Conservation (phyloP, 2,113 vertebrate species). For the Dinomys branickii region DNA sequence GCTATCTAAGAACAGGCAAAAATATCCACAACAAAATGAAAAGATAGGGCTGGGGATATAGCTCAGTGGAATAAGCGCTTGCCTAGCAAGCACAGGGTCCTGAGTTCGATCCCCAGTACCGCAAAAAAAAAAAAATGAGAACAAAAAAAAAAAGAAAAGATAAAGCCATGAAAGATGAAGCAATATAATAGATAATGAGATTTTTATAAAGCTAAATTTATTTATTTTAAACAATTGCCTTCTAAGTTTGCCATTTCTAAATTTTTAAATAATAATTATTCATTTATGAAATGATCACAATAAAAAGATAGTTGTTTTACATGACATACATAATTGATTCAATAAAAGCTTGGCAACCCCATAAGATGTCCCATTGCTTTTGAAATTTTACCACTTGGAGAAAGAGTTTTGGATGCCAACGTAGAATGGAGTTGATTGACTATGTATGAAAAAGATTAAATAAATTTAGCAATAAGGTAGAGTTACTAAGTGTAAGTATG, state of each 20-base stretch:
- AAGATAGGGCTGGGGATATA: too few relatives aligned
- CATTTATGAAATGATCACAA: neutral
- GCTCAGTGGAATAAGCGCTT: too few relatives aligned
- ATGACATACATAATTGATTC: neutral
- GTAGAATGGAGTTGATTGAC: neutral
- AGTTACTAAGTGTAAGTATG: neutral
- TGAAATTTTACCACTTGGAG: neutral
- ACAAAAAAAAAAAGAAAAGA: conserved; percentile 21
- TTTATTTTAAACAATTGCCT: neutral
- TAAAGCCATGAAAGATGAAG: neutral
- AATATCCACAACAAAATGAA: neutral
- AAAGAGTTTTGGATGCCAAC: neutral
- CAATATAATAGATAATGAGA: neutral
- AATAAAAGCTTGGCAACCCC: neutral
- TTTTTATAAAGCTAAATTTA: conserved; percentile 24
- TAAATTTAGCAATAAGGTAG: neutral
- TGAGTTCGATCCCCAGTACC: too few relatives aligned
- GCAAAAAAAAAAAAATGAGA: too few relatives aligned
- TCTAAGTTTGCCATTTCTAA: neutral
- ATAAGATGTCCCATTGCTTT: neutral
- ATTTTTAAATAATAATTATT: conserved; percentile 2
- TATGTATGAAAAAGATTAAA: neutral
- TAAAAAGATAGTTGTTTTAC: conserved; percentile 1
- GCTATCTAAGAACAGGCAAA: neutral
- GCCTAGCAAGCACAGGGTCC: too few relatives aligned